A percentile compares a stretch with the other conserved stretches of the same genome.
These are phyloP conservation scores for Prionace glauca DNA, from an alignment of 2,797 vertebrate genomes.

Conservation along the genomic window DNA sequence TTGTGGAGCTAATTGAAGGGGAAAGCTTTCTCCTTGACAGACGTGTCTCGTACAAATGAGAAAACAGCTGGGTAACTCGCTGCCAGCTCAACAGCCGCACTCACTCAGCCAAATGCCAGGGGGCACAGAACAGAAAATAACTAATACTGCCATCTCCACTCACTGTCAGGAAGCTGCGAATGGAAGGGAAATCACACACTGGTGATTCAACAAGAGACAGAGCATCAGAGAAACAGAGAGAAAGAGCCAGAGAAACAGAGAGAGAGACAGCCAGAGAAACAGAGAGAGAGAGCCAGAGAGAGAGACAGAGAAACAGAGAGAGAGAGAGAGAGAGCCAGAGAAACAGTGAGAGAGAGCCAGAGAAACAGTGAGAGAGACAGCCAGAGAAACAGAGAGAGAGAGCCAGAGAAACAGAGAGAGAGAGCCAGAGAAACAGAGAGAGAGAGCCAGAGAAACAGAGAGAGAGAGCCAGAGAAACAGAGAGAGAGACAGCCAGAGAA, in stretches of 20 bases:
- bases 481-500: not conserved
- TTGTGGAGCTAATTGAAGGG: not conserved
- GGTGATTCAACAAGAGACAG: not conserved
- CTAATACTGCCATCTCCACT: not conserved
- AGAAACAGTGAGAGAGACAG: not conserved
- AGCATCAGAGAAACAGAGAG: not conserved
- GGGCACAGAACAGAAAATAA: not conserved
- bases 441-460: not conserved
- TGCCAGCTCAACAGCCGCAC: not conserved
- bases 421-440: too few relatives aligned
- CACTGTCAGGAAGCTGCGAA: not conserved
- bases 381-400: not conserved
- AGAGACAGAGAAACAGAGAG: too few relatives aligned
- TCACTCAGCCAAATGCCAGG: not conserved
- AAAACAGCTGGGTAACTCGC: not conserved
- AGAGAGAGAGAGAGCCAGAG: not conserved
- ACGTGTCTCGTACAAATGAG: not conserved
- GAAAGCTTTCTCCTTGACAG: not conserved
- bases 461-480: too few relatives aligned
- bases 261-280: not conserved
- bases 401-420: too few relatives aligned
- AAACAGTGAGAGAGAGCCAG: not conserved
- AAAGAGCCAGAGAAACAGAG: not conserved
- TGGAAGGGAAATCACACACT: not conserved
- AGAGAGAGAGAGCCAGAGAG: not conserved